Evolutionary conservation across 2,113 vertebrate genomes (phyloP), one percentile per base, ranked within the genome.

Genomic region (Pholis gunnellus): DNA sequence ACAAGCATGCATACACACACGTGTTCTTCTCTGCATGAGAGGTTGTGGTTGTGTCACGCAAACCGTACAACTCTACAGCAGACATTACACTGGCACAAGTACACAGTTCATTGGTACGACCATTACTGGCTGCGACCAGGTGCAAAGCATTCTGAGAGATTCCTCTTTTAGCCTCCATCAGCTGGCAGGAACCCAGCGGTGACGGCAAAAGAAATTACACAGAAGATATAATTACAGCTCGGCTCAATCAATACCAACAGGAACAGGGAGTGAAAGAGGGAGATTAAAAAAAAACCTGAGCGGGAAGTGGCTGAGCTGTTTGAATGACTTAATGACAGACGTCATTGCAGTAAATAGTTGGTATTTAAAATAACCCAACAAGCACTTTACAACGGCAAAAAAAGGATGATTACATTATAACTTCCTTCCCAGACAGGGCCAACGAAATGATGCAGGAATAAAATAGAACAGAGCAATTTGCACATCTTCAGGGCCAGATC

Each of bases 191-290:
- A 83, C 83, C 79, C 85, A 88, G 85, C 7, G 2, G 74, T 91
- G 91, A 93, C 82, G 87, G 78, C 88, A 92, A 84, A 84, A 90
- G 87, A 89, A 92, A 91, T 93, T 86, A 91, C 86, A 87, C 75
- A 81, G 84, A 89, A 86, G 87, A 92, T 91, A 88, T 90, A 91
- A 93, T 93, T 92, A 91, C 92, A 92, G 90, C 82, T 59, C 72
- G 84, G 83, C 86, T 92, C 89, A 93, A 90, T 93, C 91, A 91
- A 92, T 90, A 88, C 77, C 68, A 76, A 89, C 88, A 87, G 73
- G 89, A 92, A 83, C 80, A 84, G 69, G 67, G 86, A 76, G 75
- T 78, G 89, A 88, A 90, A 83, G 80, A 63, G 59, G 40, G 64
- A 69, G 79, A 75, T 52, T 61, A 83, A 71, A 84, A 83, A 60